Evolutionary conservation across 2,797 vertebrate genomes (phyloP).

Genomic region (Parauchenoglanis punctatus): DNA sequence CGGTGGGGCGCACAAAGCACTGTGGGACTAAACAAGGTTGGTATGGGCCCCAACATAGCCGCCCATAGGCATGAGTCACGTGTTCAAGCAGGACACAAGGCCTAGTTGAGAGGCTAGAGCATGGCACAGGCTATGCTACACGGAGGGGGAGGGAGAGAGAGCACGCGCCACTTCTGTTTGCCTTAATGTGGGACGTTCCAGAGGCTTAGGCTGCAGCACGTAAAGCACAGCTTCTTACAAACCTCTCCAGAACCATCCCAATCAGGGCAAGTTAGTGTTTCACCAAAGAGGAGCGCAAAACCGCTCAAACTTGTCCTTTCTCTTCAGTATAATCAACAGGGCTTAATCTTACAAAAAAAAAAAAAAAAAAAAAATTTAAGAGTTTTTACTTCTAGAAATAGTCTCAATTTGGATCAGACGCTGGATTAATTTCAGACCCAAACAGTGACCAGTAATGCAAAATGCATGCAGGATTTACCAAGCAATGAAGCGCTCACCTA

Average conservation of each 20-base stretch:
- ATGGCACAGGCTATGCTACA: constrained; percentile 84
- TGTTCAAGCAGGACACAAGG: constrained; percentile 94
- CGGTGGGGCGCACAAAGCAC: constrained; percentile 98
- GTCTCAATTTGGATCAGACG: constrained; percentile 24
- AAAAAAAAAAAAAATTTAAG: not conserved
- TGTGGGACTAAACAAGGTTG: constrained; percentile 99
- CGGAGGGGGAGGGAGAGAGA: constrained; percentile 68
- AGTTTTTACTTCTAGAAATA: constrained; percentile 3
- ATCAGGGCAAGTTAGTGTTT: constrained; percentile 27
- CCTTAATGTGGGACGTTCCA: constrained; percentile 65
- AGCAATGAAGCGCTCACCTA: constrained; percentile 67
- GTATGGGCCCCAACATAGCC: constrained; percentile 99
- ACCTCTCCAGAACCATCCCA: constrained; percentile 22
- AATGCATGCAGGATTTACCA: constrained; percentile 54
- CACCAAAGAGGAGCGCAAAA: constrained; percentile 12
- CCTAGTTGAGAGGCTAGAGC: constrained; percentile 88
- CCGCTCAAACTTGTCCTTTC: constrained; percentile 4
- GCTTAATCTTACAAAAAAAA: constrained; percentile 1
- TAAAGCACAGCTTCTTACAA: constrained; percentile 32
- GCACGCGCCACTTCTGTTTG: constrained; percentile 80
- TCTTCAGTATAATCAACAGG: constrained; percentile 17
- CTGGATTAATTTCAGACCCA: not conserved
- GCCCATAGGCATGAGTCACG: constrained; percentile 99
- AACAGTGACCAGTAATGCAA: not conserved
- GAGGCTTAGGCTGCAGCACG: constrained; percentile 29